Percentiles rank a stretch among this genome's conserved stretches.
phyloP scores from a whole-genome alignment of 2,888 invertebrate genomes.

The Baccha elongata region DNA sequence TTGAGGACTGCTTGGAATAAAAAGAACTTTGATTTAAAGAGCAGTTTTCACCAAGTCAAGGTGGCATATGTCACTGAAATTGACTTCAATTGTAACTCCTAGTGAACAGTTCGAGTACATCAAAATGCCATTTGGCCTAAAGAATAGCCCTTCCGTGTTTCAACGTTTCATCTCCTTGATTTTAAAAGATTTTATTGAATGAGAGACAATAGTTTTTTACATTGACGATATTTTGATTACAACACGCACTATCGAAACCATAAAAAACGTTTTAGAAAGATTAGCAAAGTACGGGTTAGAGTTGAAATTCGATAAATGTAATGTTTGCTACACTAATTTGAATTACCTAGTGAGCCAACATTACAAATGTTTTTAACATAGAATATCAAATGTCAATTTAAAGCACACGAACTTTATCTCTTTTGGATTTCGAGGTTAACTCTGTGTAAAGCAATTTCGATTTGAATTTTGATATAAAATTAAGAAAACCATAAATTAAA shows the following conservation, averaged over 20 bases:
- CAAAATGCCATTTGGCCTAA: slow-evolving; percentile 59
- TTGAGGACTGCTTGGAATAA: too few species aligned
- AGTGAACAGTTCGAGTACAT: slow-evolving; percentile 58
- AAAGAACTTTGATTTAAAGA: too few species aligned
- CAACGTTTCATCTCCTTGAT: slow-evolving; percentile 32
- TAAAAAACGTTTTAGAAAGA: slow-evolving; percentile 45
- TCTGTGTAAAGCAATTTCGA: too few species aligned
- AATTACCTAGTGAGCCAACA: slow-evolving; percentile 73
- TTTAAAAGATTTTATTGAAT: slow-evolving; percentile 17
- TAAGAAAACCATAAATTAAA: too few species aligned
- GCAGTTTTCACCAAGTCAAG: too few species aligned
- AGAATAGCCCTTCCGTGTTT: slow-evolving; percentile 44
- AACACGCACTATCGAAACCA: neutral
- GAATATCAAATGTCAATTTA: too few species aligned
- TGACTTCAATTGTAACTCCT: slow-evolving; percentile 65
- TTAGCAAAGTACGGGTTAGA: slow-evolving; percentile 54
- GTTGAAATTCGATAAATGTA: slow-evolving; percentile 53
- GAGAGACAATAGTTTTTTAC: slow-evolving; percentile 21
- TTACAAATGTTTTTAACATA: too few species aligned
- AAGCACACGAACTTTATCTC: too few species aligned
- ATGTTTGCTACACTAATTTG: slow-evolving; percentile 58
- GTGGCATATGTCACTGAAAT: too few species aligned
- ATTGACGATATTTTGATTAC: slow-evolving; percentile 46
- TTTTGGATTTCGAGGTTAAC: too few species aligned
- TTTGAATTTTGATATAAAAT: too few species aligned